phyloP scores from a whole-genome alignment of 1,140 invertebrate genomes.

The Coptotermes formosanus region DNA sequence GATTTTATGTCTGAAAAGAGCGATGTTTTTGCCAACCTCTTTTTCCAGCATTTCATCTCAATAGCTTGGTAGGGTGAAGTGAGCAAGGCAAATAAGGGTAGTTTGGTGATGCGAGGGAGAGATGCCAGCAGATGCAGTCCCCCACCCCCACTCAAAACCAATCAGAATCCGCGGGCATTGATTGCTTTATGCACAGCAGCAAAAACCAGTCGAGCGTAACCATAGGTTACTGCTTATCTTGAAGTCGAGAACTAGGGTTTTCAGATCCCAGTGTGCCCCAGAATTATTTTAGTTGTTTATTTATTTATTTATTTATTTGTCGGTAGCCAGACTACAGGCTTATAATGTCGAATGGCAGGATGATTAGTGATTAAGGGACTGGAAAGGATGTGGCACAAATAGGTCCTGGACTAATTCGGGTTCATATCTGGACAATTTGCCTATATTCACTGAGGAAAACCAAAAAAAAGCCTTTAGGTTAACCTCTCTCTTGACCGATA shows the following conservation, averaged over 20 bases:
- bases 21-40: neutral
- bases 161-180: neutral
- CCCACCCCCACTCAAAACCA: neutral
- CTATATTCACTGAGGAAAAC: no score
- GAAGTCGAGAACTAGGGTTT: neutral
- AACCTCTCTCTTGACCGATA: no score
- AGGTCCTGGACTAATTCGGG: no score
- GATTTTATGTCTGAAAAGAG: neutral
- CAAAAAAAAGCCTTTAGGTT: no score
- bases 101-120: neutral
- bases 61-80: neutral
- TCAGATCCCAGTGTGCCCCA: neutral
- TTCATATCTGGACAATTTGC: no score
- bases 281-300: no score
- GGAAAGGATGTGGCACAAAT: no score
- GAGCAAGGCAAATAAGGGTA: slow-evolving; percentile 14
- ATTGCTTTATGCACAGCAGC: neutral
- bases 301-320: no score
- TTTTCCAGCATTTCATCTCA: neutral
- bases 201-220: neutral
- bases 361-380: no score
- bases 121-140: neutral
- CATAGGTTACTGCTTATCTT: neutral
- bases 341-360: no score
- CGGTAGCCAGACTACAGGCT: no score